Conservation (phyloP, 2,113 vertebrate genomes). For the Aphelocoma coerulescens region DNA sequence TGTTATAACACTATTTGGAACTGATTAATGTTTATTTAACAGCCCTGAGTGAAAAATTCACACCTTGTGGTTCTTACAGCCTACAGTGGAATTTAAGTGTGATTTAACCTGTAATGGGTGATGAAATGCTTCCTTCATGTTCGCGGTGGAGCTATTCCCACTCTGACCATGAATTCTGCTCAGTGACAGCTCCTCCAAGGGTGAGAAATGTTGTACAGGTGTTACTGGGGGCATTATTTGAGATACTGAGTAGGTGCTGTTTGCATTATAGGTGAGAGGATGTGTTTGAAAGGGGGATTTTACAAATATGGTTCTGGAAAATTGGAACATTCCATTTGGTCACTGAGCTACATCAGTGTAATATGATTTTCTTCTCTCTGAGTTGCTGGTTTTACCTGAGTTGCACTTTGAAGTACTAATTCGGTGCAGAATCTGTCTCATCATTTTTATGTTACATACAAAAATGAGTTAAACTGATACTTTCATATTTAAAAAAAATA, state of each 20-base stretch:
- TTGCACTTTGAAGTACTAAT: not conserved
- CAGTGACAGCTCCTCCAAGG: not conserved
- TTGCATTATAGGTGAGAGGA: not conserved
- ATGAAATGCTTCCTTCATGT: not conserved
- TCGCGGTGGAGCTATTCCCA: not conserved
- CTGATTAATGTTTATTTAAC: not conserved
- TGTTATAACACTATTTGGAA: not conserved
- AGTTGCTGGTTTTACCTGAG: not conserved
- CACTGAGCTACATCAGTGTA: not conserved
- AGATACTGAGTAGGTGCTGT: not conserved
- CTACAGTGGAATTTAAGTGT: not conserved
- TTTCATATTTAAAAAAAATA: not conserved
- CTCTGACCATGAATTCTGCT: not conserved
- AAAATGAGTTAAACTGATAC: not conserved
- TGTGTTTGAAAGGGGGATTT: not conserved
- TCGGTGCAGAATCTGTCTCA: not conserved
- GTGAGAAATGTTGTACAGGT: not conserved
- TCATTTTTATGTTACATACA: not conserved
- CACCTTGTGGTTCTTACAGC: not conserved
- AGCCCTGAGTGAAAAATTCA: not conserved
- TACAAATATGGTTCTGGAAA: not conserved
- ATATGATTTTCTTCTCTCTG: not conserved
- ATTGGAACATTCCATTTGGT: not conserved
- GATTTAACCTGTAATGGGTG: not conserved
- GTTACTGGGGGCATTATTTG: not conserved